These are phyloP conservation scores for Diplosoma virens DNA, from an alignment of 23 tunicate genomes.

Conservation along the genomic window DNA sequence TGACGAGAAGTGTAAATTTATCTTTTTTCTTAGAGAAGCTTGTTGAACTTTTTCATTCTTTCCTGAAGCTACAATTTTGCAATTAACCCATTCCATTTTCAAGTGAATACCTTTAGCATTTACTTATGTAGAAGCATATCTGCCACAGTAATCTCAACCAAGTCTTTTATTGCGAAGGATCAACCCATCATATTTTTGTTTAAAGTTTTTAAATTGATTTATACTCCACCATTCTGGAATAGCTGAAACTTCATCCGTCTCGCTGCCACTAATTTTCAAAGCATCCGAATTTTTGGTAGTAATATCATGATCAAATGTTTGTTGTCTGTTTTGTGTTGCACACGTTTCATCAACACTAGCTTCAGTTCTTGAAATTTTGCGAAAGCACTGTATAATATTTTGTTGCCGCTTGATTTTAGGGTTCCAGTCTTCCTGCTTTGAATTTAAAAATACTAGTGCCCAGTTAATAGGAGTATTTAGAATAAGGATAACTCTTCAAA, in stretches of 20 bases:
- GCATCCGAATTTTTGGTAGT: constrained; percentile 24
- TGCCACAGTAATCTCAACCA: constrained; percentile 54
- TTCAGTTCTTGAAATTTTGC: constrained; percentile 25
- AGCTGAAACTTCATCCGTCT: constrained; percentile 23
- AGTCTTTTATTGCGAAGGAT: constrained; percentile 32
- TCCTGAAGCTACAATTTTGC: constrained; percentile 41
- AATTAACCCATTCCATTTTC: constrained; percentile 46
- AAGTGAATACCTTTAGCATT: constrained; percentile 28
- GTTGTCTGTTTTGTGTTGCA: constrained; percentile 24
- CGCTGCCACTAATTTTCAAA: constrained; percentile 19
- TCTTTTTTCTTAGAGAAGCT: constrained; percentile 43
- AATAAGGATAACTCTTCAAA: no score
- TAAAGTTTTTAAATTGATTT: constrained; percentile 29
- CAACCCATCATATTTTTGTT: constrained; percentile 54
- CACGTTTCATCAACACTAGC: constrained; percentile 32
- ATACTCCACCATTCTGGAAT: constrained; percentile 61
- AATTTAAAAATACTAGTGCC: constrained; percentile 28
- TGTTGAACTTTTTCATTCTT: constrained; percentile 27
- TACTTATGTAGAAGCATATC: constrained; percentile 32
- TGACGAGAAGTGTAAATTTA: constrained; percentile 29
- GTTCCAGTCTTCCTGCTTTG: constrained; percentile 28
- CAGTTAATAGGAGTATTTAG: no score
- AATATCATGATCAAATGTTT: constrained; percentile 23
- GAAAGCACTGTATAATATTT: constrained; percentile 29
- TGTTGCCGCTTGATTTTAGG: constrained; percentile 25